Base-by-base conservation (phyloP, 64 coral and sea anemone genomes). In the Exaiptasia diaphana region DNA sequence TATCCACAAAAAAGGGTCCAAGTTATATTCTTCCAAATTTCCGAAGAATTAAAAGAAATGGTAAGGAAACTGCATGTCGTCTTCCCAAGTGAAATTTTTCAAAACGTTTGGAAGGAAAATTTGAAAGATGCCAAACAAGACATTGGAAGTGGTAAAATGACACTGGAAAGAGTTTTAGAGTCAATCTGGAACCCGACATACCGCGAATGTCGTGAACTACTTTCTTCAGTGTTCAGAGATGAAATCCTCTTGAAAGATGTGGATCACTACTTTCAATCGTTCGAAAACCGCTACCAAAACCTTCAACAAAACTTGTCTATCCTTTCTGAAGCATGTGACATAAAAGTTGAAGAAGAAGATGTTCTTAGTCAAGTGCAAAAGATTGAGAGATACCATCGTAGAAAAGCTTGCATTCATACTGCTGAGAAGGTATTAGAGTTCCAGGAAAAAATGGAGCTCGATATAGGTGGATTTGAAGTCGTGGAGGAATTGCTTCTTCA, bases 161-260 rank as follows among this genome's bases (percentile, higher is more conserved):
- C 69, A 3, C 18, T 92, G 14, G 55, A 92, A 50, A 61, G 56
- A 14, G 82, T 92, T 5, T 10, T 38, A 17, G 55, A 85, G 17
- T n/a, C 53, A 48, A 58, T 92, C 8, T 92, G 90, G 90, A 54
- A 17, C 9, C 39, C 82, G 6, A 61, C 75, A 25, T 75, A 74
- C 43, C 25, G 41, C 20, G 38, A 40, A 27, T 49, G 83, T 36
- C 32, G 31, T 11, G 50, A 46, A 10, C 27, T 86, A 29, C 78
- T 67, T 34, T 44, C 54, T 52, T 60, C 22, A 15, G 68, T 92
- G 53, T 31, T 92, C 3, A 75, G 18, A 9, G 90, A 76, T n/a
- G 33, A 76, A 30, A 81, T 92, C 49, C 54, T 64, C 25, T 54
- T 92, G 27, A 50, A 71, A 26, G 67, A 86, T 36, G 44, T 73